Evolutionary conservation across 2,888 invertebrate species (phyloP).

Genomic region (Caenorhabditis plicata): DNA sequence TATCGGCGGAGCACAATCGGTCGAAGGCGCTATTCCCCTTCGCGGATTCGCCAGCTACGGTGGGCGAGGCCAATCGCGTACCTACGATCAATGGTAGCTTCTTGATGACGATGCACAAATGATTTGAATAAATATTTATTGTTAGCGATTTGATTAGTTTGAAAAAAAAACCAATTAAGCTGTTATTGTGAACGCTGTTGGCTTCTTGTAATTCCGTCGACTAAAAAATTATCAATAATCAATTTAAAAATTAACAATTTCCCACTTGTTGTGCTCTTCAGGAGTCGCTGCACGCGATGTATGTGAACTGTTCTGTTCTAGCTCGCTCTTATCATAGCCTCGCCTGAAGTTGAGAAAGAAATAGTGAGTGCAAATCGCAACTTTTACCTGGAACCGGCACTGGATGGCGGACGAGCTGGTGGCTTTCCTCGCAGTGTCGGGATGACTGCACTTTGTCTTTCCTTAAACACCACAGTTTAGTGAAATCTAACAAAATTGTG

Average conservation of each 20-base stretch:
- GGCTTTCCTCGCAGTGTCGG: slow-evolving; percentile 41
- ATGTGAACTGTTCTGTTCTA: not conserved
- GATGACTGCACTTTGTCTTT: slow-evolving; percentile 43
- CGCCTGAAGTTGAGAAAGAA: not conserved
- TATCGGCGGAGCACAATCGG: slow-evolving; percentile 35
- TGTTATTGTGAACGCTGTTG: not conserved
- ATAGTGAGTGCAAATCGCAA: not conserved
- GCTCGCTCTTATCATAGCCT: not conserved
- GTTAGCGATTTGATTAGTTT: not conserved
- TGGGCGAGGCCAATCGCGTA: slow-evolving; percentile 28
- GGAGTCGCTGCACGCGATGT: not conserved
- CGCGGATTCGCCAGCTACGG: slow-evolving; percentile 33
- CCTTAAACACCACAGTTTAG: slow-evolving; percentile 2
- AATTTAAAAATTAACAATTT: slow-evolving; percentile 4
- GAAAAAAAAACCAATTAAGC: not conserved
- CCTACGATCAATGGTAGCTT: slow-evolving; percentile 35
- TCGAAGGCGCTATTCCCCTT: slow-evolving; percentile 30
- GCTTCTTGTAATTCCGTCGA: slow-evolving; percentile 2
- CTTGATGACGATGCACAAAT: no score
- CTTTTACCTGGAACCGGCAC: no score
- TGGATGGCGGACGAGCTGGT: slow-evolving; percentile 26
- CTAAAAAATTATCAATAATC: no score
- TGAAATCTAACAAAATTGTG: not conserved
- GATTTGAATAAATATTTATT: not conserved
- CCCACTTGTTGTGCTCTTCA: slow-evolving; percentile 10